phyloP scores from a whole-genome alignment of 2,113 vertebrate genomes.

The Rhinichthys klamathensis region DNA sequence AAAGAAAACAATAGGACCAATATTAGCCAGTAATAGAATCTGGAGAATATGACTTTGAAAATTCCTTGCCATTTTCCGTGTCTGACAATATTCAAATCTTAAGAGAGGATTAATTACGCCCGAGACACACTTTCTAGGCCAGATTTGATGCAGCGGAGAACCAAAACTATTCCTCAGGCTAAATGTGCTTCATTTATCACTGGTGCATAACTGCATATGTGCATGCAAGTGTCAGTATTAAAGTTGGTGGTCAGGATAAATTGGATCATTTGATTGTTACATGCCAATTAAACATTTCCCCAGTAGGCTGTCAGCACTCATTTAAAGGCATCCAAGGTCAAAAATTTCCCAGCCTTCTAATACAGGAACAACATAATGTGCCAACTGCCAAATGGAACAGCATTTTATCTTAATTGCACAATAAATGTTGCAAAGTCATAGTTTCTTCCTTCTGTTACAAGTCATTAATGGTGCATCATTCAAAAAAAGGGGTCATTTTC shows the following conservation, averaged over 20 bases:
- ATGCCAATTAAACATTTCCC: constrained; percentile 13
- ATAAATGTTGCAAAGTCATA: constrained; percentile 4
- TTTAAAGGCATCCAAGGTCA: not conserved
- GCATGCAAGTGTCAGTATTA: not conserved
- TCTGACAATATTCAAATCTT: constrained; percentile 31
- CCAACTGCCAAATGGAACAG: not conserved
- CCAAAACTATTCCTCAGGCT: constrained; percentile 14
- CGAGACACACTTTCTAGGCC: constrained; percentile 6
- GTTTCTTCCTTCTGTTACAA: constrained; percentile 50
- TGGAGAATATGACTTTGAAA: not conserved
- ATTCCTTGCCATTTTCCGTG: constrained; percentile 8
- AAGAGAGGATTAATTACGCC: constrained; percentile 24
- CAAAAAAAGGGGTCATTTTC: constrained; percentile 45
- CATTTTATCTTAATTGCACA: not conserved
- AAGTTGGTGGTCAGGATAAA: not conserved
- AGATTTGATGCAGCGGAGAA: constrained; percentile 1
- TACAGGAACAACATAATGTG: constrained; percentile 26
- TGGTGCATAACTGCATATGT: not conserved
- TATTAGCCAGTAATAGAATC: not conserved
- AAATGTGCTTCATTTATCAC: not conserved
- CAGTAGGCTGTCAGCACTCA: not conserved
- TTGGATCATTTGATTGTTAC: constrained; percentile 2
- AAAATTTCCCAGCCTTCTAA: not conserved
- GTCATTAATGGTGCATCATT: constrained; percentile 34
- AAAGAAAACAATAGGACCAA: not conserved